A percentile compares a stretch with the other conserved stretches of the same genome.
Evolutionary conservation across 2,113 vertebrate species (phyloP).

Genomic region (Jaculus jaculus): DNA sequence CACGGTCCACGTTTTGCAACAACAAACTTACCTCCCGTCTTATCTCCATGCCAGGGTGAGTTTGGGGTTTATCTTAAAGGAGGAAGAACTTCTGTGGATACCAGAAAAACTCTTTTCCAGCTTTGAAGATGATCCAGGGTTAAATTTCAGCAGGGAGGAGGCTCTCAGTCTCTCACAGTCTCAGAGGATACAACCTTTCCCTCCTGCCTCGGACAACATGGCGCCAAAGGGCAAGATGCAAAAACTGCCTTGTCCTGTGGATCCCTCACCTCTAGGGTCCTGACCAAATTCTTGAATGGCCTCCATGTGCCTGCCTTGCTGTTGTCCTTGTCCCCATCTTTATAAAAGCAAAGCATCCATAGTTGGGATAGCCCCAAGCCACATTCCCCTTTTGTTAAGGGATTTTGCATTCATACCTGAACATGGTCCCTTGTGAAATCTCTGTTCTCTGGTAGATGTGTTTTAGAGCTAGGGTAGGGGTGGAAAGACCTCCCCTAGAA

Average conservation of each 20-base stretch:
- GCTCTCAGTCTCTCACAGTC: fast-evolving
- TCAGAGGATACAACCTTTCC: fast-evolving
- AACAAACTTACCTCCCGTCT: background rate
- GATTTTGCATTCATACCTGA: background rate
- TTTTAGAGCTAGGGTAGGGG: background rate
- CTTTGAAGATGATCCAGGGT: slow-evolving; percentile 28
- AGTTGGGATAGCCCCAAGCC: too few relatives aligned
- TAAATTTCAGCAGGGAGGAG: background rate
- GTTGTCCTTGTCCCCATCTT: background rate
- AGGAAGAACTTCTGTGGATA: background rate
- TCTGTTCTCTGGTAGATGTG: background rate
- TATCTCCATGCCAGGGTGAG: background rate
- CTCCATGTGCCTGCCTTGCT: background rate
- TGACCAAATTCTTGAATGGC: background rate
- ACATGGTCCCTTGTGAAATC: background rate
- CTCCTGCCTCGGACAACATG: background rate
- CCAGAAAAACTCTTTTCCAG: background rate
- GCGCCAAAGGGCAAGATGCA: background rate
- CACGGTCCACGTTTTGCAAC: slow-evolving; percentile 14
- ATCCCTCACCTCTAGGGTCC: background rate
- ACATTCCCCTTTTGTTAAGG: background rate
- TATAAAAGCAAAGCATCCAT: background rate
- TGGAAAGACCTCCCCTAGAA: background rate
- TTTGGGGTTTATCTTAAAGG: background rate
- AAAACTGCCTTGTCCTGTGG: background rate